Conservation (phyloP, 35 echinoderm and acorn worm genomes). For the Anneissia japonica region DNA sequence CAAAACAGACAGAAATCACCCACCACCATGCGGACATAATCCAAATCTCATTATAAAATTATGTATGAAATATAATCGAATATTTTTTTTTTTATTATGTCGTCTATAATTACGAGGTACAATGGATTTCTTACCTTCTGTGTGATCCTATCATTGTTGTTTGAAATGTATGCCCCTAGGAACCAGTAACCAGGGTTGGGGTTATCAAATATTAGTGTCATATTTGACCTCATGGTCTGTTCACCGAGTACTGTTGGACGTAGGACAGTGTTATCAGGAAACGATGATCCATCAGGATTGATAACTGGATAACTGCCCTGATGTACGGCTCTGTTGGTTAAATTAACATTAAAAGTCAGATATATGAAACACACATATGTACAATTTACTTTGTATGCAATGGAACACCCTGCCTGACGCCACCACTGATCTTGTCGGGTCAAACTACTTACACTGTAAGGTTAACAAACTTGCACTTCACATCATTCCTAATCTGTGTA, state of each 20-base stretch:
- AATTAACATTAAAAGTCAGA: too few species aligned
- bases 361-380: too few species aligned
- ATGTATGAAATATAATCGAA: too few species aligned
- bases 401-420: too few species aligned
- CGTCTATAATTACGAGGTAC: too few species aligned
- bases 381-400: too few species aligned
- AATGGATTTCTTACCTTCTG: not conserved
- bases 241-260: not conserved
- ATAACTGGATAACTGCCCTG: constrained; percentile 13
- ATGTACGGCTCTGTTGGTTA: constrained; percentile 5
- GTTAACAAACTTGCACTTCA: not conserved
- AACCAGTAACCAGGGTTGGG: not conserved
- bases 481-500: not conserved
- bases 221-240: not conserved
- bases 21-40: too few species aligned
- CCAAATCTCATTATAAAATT: too few species aligned
- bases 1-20: too few species aligned
- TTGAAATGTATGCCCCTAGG: not conserved
- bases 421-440: too few species aligned
- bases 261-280: constrained; percentile 7
- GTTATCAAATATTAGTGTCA: not conserved
- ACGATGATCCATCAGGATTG: not conserved
- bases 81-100: too few species aligned
- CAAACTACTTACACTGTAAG: not conserved
- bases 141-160: not conserved